phyloP scores from a whole-genome alignment of 2,888 invertebrate genomes.

The Chrysolina oricalcia region DNA sequence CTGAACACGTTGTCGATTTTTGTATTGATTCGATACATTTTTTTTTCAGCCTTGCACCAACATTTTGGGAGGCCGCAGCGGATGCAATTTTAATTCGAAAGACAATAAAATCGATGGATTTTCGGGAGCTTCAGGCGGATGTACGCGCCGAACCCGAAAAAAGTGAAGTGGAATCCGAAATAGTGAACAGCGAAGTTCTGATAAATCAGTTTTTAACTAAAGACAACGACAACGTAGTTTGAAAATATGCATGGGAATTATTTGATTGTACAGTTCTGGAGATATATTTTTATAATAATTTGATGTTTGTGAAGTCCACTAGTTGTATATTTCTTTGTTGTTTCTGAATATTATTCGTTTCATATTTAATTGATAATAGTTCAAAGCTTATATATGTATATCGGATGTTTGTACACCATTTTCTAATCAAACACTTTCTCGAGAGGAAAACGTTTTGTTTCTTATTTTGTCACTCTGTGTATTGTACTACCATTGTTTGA shows the following conservation, averaged over 20 bases:
- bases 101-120: constrained; percentile 68
- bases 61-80: constrained; percentile 78
- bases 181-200: constrained; percentile 34
- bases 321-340: constrained; percentile 1
- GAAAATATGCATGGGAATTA: constrained; percentile 12
- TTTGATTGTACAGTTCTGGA: constrained; percentile 22
- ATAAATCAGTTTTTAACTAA: constrained; percentile 44
- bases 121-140: constrained; percentile 72
- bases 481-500: too few relatives aligned
- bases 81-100: constrained; percentile 77
- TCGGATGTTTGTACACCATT: constrained; percentile 19
- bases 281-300: constrained; percentile 43
- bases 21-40: background rate
- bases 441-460: background rate
- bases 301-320: constrained; percentile 34
- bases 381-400: constrained; percentile 33
- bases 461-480: background rate
- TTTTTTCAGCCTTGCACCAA: constrained; percentile 72
- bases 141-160: constrained; percentile 47
- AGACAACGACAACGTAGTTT: constrained; percentile 13
- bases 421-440: constrained; percentile 3
- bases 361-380: constrained; percentile 26
- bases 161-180: constrained; percentile 33
- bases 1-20: too few relatives aligned
- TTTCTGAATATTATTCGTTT: constrained; percentile 3